A percentile compares a stretch with the other conserved stretches of the same genome.
These are phyloP conservation scores for Taenaris catops DNA, from an alignment of 2,888 invertebrate genomes.

Conservation along the genomic window DNA sequence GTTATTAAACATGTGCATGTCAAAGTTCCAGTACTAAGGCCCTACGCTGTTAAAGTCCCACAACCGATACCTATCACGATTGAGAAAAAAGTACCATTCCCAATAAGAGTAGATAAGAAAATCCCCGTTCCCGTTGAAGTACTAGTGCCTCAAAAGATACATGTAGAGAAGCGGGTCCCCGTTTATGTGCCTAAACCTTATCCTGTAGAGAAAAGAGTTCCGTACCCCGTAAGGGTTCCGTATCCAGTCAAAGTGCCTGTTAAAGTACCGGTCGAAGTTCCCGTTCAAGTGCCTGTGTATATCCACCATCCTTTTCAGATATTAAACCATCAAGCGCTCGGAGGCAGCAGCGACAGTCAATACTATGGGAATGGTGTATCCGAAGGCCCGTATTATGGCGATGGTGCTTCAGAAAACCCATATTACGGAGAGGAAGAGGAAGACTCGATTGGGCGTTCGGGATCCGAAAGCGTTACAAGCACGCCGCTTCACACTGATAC, in stretches of 20 bases:
- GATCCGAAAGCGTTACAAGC: conserved; percentile 23
- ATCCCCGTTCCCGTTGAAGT: conserved; percentile 62
- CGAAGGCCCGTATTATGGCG: conserved; percentile 17
- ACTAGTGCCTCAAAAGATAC: conserved; percentile 34
- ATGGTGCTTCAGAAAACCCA: conserved; percentile 11
- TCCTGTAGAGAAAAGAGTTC: conserved; percentile 59
- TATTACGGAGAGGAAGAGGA: conserved; percentile 19
- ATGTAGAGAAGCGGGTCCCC: conserved; percentile 58
- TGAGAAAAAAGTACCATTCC: conserved; percentile 67
- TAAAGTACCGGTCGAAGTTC: conserved; percentile 45
- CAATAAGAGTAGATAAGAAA: conserved; percentile 68
- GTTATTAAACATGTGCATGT: conserved; percentile 63
- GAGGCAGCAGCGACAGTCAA: conserved; percentile 18
- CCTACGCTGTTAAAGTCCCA: conserved; percentile 75
- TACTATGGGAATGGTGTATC: conserved; percentile 17
- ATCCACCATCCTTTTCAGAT: conserved; percentile 46
- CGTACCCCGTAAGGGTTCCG: conserved; percentile 50
- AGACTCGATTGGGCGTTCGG: conserved; percentile 16
- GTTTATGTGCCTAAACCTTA: conserved; percentile 39
- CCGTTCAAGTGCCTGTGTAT: conserved; percentile 52
- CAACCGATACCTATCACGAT: conserved; percentile 70
- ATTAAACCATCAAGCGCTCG: conserved; percentile 31
- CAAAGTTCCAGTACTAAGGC: conserved; percentile 60
- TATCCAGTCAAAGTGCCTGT: conserved; percentile 43
- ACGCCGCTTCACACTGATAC: conserved; percentile 42